Conservation (phyloP, 2,888 invertebrate genomes). For the Nesidiocoris tenuis region DNA sequence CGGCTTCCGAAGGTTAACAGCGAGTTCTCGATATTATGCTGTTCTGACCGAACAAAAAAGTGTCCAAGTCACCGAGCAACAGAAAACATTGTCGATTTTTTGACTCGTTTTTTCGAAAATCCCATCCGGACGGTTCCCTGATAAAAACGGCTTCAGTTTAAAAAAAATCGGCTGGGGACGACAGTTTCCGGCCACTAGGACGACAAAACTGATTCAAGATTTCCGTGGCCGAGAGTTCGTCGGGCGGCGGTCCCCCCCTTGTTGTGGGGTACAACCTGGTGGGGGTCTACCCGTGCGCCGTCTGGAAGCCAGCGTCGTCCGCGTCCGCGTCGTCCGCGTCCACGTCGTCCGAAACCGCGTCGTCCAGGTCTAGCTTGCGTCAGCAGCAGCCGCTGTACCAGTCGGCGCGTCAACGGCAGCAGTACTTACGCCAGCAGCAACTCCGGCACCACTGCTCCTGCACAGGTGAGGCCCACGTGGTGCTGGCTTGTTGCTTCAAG, state of each 20-base stretch:
- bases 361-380: neutral
- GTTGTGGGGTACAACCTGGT: constrained; percentile 60
- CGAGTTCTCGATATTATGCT: no score
- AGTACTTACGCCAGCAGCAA: constrained; percentile 18
- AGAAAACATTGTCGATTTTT: no score
- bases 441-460: constrained; percentile 41
- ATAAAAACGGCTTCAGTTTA: neutral
- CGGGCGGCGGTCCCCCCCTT: constrained; percentile 51
- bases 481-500: constrained; percentile 1
- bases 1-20: no score
- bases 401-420: constrained; percentile 1
- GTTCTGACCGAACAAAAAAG: no score
- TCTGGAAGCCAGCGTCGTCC: constrained; percentile 56
- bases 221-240: constrained; percentile 52
- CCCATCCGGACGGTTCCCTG: no score
- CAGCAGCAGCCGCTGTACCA: neutral
- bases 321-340: constrained; percentile 7
- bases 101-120: no score
- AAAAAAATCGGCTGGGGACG: constrained; percentile 53
- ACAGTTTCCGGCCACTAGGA: constrained; percentile 32
- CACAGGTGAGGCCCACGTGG: constrained; percentile 24
- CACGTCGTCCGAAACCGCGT: constrained; percentile 2
- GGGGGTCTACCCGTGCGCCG: constrained; percentile 61
- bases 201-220: constrained; percentile 55
- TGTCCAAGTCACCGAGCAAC: no score